Evolutionary conservation across 2,113 vertebrate genomes (phyloP).

Genomic region (Chroicocephalus ridibundus): DNA sequence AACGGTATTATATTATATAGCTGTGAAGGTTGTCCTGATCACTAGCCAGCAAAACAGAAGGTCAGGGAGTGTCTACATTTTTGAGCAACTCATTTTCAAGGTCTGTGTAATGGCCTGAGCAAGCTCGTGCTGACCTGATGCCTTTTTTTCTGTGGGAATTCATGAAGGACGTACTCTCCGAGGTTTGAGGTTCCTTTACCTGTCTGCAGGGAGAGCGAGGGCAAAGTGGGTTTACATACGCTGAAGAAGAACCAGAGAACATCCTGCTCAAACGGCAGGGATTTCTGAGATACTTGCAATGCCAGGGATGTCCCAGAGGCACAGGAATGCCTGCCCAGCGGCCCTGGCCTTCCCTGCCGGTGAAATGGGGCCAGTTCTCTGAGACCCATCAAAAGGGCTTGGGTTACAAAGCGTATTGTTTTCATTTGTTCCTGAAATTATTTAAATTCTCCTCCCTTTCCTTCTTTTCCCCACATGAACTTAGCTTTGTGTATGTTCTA

Average conservation of each 20-base stretch:
- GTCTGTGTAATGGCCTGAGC: neutral
- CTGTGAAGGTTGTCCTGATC: neutral
- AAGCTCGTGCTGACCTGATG: neutral
- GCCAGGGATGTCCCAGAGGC: neutral
- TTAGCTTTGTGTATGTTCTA: slow-evolving; percentile 1
- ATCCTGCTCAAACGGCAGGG: neutral
- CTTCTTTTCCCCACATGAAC: slow-evolving; percentile 26
- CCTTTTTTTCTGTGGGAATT: neutral
- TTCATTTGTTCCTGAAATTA: slow-evolving; percentile 28
- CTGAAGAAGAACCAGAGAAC: neutral
- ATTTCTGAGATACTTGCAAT: neutral
- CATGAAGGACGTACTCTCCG: neutral
- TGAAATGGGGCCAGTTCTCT: neutral
- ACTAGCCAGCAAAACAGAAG: slow-evolving; percentile 25
- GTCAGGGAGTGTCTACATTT: neutral
- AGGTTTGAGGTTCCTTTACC: neutral
- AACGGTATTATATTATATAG: slow-evolving; percentile 24
- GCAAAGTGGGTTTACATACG: neutral
- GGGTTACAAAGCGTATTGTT: slow-evolving; percentile 2
- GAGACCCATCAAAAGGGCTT: neutral
- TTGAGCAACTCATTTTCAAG: neutral
- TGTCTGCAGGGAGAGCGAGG: neutral
- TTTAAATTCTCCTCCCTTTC: slow-evolving; percentile 54
- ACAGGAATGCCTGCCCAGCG: neutral
- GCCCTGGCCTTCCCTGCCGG: neutral